Conservation (phyloP, 2,113 vertebrate genomes). For the Apodemus speciosus region DNA sequence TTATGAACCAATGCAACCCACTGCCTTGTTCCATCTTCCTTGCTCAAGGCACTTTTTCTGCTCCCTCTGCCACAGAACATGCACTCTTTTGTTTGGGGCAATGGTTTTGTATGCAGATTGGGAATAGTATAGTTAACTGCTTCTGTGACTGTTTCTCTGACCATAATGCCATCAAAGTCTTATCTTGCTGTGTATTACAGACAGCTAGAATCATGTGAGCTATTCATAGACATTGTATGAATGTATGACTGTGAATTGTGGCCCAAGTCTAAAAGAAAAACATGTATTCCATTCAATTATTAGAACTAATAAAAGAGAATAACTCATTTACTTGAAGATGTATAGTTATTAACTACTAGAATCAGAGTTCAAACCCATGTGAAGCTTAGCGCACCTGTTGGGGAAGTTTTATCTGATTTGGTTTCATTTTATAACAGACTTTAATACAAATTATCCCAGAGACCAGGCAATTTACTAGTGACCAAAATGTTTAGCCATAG, state of each 20-base stretch:
- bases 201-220: not conserved
- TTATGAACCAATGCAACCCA: conserved; percentile 14
- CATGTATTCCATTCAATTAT: conserved; percentile 3
- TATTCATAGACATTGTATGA: not conserved
- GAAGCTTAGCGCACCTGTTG: not conserved
- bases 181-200: not conserved
- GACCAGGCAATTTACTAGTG: not conserved
- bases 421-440: not conserved
- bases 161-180: not conserved
- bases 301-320: not conserved
- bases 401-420: not conserved
- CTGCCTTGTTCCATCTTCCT: not conserved
- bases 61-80: not conserved
- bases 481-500: conserved; percentile 18
- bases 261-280: not conserved
- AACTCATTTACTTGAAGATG: conserved; percentile 18
- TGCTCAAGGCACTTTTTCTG: not conserved
- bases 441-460: conserved; percentile 32
- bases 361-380: not conserved
- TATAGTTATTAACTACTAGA: not conserved
- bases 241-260: not conserved
- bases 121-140: conserved; percentile 5
- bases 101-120: not conserved
- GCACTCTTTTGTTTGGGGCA: conserved; percentile 28
- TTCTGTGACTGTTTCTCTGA: not conserved